A percentile compares a stretch with the other conserved stretches of the same genome.
These are phyloP conservation scores for Oscheius onirici DNA, from an alignment of 2,888 invertebrate genomes.

Conservation along the genomic window DNA sequence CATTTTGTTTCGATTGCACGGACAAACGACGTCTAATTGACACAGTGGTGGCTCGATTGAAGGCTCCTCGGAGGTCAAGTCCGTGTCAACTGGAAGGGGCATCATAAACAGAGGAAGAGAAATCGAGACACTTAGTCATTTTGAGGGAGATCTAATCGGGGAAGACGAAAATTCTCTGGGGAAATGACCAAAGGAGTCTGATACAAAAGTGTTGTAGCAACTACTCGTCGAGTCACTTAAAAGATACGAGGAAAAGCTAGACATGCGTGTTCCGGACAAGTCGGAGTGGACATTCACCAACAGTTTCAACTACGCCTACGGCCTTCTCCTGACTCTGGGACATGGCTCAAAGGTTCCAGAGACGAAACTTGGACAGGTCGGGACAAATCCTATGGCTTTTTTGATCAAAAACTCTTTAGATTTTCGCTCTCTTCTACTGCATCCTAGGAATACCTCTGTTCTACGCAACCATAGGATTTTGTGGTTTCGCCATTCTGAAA, in stretches of 20 bases:
- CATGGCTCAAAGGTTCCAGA: conserved; percentile 59
- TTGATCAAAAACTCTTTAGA: conserved; percentile 37
- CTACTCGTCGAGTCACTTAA: conserved; percentile 60
- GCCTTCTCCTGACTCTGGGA: conserved; percentile 66
- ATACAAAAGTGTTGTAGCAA: conserved; percentile 48
- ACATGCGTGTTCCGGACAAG: conserved; percentile 38
- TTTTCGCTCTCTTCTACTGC: conserved; percentile 65
- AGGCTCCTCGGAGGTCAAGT: neutral
- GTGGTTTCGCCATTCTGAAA: conserved; percentile 43
- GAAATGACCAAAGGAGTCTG: neutral
- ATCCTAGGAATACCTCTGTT: conserved; percentile 67
- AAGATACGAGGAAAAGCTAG: conserved; percentile 58
- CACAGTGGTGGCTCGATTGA: neutral
- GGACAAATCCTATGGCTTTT: neutral
- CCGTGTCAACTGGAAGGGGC: neutral
- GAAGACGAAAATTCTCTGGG: neutral
- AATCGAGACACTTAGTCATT: too few species aligned
- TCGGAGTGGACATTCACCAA: conserved; percentile 61
- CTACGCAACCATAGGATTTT: conserved; percentile 52
- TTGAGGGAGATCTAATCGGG: conserved; percentile 1
- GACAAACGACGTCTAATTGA: conserved; percentile 34
- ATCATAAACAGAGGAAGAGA: too few species aligned
- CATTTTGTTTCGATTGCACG: conserved; percentile 36
- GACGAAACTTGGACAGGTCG: conserved; percentile 63
- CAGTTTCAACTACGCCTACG: conserved; percentile 67